Base-by-base conservation (phyloP, 2,888 invertebrate genomes). In the Lasioglossum figueresi region DNA sequence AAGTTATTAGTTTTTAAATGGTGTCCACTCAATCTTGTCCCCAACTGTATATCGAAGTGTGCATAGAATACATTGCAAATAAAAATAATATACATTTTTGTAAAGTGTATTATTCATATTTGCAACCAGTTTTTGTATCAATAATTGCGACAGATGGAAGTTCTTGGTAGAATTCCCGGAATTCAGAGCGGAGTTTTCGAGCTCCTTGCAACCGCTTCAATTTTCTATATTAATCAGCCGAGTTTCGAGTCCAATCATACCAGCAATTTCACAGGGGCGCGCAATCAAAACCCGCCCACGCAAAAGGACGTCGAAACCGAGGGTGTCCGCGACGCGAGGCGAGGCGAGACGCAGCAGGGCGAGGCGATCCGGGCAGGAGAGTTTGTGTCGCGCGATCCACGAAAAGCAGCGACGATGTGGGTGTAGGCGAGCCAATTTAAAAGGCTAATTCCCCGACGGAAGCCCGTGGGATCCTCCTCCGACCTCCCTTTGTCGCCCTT, bases 391-490 rank as follows among this genome's bases (percentile, higher is more conserved):
- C 43, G 23, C 81, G 76, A 85, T 80, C 34, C 80, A 80, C 80
- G 72, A 76, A 83, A 87, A 87, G 76, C 59, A 81, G 16, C 63
- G 48, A 14, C 73, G 75, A 40, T 43, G 81, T 80, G 83, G 89
- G 90, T 92, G 91, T 92, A 93, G 92, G 91, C 92, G 93, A 94
- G 91, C 89, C 94, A 94, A 94, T 95, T 94, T 94, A 94, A 95
- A 95, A 94, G 94, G 94, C 94, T 94, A 94, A 94, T 95, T 94
- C 92, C 88, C 91, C 88, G 90, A 88, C 92, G 90, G 90, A 90
- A 91, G 88, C 91, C 90, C 90, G 85, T 89, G 92, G 89, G 88
- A 87, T 84, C 84, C 84, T 76, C 74, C 84, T 80, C 82, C 85
- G 83, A 86, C 89, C 87, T 88, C 84, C 86, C 80, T 79, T 80